Conservation (phyloP, 2,888 invertebrate species). For the Podabrus alpinus region DNA sequence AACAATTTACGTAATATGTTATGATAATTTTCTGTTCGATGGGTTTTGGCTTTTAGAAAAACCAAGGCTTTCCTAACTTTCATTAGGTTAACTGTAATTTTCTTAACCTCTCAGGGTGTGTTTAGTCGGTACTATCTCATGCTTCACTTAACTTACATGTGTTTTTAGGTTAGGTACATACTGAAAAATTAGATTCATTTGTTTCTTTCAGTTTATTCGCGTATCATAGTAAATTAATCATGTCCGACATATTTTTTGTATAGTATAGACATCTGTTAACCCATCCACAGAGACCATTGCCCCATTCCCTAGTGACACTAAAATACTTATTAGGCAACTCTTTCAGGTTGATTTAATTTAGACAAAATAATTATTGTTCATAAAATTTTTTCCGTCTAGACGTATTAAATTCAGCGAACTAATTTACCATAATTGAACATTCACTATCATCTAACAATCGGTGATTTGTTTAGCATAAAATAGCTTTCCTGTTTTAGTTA, state of each 20-base stretch:
- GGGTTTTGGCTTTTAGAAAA: background rate
- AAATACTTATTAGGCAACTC: background rate
- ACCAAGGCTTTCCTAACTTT: background rate
- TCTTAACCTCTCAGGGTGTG: background rate
- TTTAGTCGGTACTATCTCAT: too few relatives aligned
- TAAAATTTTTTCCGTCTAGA: background rate
- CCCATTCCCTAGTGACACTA: background rate
- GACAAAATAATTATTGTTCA: background rate
- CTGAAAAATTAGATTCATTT: background rate
- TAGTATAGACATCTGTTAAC: background rate
- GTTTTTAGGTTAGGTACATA: too few relatives aligned
- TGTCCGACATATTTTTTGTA: background rate
- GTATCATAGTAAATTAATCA: background rate
- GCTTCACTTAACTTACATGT: background rate
- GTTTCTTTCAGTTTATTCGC: background rate
- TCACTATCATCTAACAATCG: background rate
- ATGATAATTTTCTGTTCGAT: background rate
- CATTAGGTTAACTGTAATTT: background rate
- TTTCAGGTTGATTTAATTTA: background rate
- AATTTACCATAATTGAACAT: background rate
- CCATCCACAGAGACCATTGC: background rate
- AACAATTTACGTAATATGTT: background rate
- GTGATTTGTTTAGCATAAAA: constrained; percentile 26
- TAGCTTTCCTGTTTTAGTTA: constrained; percentile 30
- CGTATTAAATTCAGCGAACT: background rate